These are phyloP conservation scores for Mirounga angustirostris DNA, from an alignment of 2,113 vertebrate genomes.

Conservation along the genomic window DNA sequence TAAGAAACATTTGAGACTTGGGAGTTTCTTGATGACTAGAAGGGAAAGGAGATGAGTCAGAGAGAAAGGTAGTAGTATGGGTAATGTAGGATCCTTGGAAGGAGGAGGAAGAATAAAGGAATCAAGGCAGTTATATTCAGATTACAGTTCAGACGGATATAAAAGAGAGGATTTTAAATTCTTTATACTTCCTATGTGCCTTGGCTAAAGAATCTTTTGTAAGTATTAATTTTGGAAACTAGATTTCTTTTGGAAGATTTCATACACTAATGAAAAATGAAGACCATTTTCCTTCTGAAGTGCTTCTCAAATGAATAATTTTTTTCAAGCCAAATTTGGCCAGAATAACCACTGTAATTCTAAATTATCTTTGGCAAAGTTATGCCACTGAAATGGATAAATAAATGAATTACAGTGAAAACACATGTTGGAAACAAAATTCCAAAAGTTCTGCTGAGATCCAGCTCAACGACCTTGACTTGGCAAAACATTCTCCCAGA, in stretches of 20 bases:
- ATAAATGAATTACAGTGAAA: not conserved
- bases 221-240: constrained; percentile 31
- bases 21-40: not conserved
- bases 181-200: not conserved
- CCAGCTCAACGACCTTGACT: not conserved
- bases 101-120: not conserved
- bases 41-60: not conserved
- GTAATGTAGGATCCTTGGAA: not conserved
- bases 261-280: not conserved
- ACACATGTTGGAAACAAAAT: not conserved
- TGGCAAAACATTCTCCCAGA: not conserved
- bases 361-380: constrained; percentile 29
- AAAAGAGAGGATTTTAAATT: not conserved
- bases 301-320: not conserved
- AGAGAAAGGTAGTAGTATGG: no score
- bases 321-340: not conserved
- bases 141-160: not conserved
- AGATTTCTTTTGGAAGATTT: not conserved
- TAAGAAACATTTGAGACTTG: not conserved
- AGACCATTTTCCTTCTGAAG: not conserved
- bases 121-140: not conserved
- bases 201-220: not conserved
- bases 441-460: not conserved
- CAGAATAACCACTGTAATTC: not conserved
- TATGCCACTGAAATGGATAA: not conserved